Percentiles rank a stretch among this genome's conserved stretches.
Conservation (phyloP, 30 jellyfish, hydroid and myxozoan species). For the Catostylus mosaicus region DNA sequence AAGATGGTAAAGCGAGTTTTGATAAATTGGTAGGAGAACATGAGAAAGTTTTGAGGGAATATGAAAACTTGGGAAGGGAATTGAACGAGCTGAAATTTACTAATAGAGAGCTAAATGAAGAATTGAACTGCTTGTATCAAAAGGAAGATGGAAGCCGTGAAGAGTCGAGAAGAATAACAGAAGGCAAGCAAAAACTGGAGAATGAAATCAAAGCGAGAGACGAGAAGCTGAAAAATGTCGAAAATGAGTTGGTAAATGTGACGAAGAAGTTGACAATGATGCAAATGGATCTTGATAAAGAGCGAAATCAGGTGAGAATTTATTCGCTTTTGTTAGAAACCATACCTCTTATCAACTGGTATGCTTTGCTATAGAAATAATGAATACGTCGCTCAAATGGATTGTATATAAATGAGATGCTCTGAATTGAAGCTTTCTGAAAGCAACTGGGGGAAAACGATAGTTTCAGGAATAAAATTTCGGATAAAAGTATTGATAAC, state of each 20-base stretch:
- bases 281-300: constrained; percentile 64
- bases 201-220: constrained; percentile 28
- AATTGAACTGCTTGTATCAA: background rate
- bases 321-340: background rate
- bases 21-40: background rate
- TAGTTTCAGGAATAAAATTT: too few species aligned
- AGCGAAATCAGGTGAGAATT: constrained; percentile 40
- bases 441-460: too few species aligned
- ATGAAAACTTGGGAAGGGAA: constrained; percentile 18
- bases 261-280: constrained; percentile 37
- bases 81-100: background rate
- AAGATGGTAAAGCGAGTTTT: background rate
- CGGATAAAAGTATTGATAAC: too few species aligned
- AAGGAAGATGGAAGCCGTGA: constrained; percentile 33
- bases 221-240: constrained; percentile 54
- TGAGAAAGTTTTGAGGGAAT: constrained; percentile 6
- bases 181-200: constrained; percentile 31
- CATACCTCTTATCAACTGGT: background rate
- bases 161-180: constrained; percentile 18
- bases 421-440: too few species aligned
- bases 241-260: constrained; percentile 33
- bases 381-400: too few species aligned
- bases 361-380: too few species aligned
- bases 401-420: too few species aligned
- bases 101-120: constrained; percentile 41